Percentiles rank a stretch among this genome's conserved stretches.
Conservation (phyloP, 2,888 invertebrate species). For the Empis stercorea region DNA sequence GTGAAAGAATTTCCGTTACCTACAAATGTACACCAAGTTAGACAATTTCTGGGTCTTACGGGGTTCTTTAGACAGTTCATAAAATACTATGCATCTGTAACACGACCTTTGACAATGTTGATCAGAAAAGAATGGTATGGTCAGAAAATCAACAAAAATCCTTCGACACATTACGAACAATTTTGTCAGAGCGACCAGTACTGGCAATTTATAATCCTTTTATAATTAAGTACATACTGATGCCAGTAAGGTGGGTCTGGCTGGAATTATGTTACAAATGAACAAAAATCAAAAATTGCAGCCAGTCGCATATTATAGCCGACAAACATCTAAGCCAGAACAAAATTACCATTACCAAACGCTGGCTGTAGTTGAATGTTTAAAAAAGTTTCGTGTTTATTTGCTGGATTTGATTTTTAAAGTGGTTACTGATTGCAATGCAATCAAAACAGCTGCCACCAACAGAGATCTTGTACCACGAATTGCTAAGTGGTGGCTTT, state of each 20-base stretch:
- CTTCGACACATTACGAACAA: too few species aligned
- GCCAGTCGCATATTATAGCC: slow-evolving; percentile 15
- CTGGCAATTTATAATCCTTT: too few species aligned
- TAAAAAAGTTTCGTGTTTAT: slow-evolving; percentile 22
- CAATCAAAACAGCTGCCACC: slow-evolving; percentile 9
- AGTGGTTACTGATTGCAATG: slow-evolving; percentile 16
- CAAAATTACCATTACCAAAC: slow-evolving; percentile 21
- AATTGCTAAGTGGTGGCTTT: slow-evolving; percentile 22
- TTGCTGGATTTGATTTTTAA: slow-evolving; percentile 19
- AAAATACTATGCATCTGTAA: not conserved
- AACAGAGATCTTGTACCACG: slow-evolving; percentile 20
- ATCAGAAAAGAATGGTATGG: too few species aligned
- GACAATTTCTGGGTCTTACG: slow-evolving; percentile 20
- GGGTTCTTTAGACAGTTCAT: slow-evolving; percentile 20
- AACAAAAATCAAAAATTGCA: not conserved
- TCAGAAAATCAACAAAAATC: too few species aligned
- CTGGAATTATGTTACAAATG: not conserved
- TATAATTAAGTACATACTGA: slow-evolving; percentile 19
- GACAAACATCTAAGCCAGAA: slow-evolving; percentile 19
- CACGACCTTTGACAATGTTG: too few species aligned
- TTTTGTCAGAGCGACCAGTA: too few species aligned
- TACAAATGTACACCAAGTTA: slow-evolving; percentile 14
- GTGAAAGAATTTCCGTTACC: slow-evolving; percentile 14
- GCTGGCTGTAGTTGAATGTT: slow-evolving; percentile 20
- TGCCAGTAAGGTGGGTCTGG: slow-evolving; percentile 18